A percentile compares a stretch with the other conserved stretches of the same genome.
Conservation (phyloP, 2,888 invertebrate species). For the Steromphala cineraria region DNA sequence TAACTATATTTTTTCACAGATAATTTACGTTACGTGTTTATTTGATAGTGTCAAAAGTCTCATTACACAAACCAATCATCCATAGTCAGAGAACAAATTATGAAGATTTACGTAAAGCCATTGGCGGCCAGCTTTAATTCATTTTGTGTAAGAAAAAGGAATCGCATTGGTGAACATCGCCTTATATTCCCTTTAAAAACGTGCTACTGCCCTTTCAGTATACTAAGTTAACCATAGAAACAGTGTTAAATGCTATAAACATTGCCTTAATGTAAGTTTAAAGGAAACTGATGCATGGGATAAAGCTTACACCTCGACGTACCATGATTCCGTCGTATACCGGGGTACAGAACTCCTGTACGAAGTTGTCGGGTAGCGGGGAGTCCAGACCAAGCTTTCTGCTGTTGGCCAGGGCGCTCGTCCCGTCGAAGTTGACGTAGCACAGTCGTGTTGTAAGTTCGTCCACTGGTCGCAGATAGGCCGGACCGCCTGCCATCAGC, state of each 20-base stretch:
- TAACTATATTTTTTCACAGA: too few relatives aligned
- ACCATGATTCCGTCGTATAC: constrained; percentile 71
- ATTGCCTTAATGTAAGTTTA: too few relatives aligned
- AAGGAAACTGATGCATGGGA: neutral
- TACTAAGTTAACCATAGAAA: neutral
- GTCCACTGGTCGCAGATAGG: constrained; percentile 64
- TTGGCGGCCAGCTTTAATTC: too few relatives aligned
- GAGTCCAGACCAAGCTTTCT: constrained; percentile 52
- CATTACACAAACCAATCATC: too few relatives aligned
- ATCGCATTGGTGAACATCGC: too few relatives aligned
- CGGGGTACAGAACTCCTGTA: constrained; percentile 57
- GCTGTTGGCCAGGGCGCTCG: constrained; percentile 63
- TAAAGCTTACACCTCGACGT: neutral
- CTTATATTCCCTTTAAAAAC: too few relatives aligned
- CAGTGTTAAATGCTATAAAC: neutral
- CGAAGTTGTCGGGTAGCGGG: constrained; percentile 61
- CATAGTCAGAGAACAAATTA: too few relatives aligned
- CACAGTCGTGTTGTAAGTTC: constrained; percentile 72
- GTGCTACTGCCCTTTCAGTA: too few relatives aligned
- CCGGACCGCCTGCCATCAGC: constrained; percentile 73
- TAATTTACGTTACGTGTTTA: too few relatives aligned
- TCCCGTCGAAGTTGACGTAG: constrained; percentile 73
- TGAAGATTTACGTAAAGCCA: too few relatives aligned
- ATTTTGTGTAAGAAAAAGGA: too few relatives aligned
- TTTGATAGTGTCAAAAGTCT: too few relatives aligned